phyloP scores from a whole-genome alignment of 2,888 invertebrate genomes.

The Dastarcus helophoroides region DNA sequence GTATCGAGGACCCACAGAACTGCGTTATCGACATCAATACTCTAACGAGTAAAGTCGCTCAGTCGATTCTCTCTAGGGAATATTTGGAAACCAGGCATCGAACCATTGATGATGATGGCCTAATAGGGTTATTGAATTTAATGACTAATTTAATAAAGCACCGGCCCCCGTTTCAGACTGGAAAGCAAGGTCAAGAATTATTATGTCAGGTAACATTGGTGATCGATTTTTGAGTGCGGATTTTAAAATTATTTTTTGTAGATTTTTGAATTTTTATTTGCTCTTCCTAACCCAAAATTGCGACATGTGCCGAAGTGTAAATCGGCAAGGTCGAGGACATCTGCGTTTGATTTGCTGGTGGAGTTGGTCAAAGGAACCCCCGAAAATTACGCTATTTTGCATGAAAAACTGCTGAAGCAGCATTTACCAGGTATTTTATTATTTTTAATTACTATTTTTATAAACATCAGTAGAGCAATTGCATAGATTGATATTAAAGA shows the following conservation, averaged over 20 bases:
- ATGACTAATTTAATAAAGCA: slow-evolving; percentile 83
- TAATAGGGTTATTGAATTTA: slow-evolving; percentile 77
- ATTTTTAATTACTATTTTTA: no score
- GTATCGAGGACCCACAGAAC: slow-evolving; percentile 44
- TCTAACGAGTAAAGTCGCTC: slow-evolving; percentile 52
- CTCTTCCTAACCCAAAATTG: slow-evolving; percentile 74
- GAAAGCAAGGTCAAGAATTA: slow-evolving; percentile 60
- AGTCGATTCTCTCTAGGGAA: slow-evolving; percentile 65
- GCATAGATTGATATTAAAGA: no score
- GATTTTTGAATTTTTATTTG: slow-evolving; percentile 81
- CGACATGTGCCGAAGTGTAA: slow-evolving; percentile 89
- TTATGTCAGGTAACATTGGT: slow-evolving; percentile 43
- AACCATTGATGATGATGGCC: slow-evolving; percentile 79
- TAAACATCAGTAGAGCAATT: no score
- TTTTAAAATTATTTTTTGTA: slow-evolving; percentile 32
- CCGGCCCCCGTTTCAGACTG: slow-evolving; percentile 74
- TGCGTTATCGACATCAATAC: slow-evolving; percentile 57
- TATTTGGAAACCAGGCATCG: slow-evolving; percentile 72
- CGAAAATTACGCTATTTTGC: slow-evolving; percentile 75
- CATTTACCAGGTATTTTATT: slow-evolving; percentile 75
- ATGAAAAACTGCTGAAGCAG: slow-evolving; percentile 72
- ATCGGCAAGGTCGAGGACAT: slow-evolving; percentile 76
- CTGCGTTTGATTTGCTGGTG: slow-evolving; percentile 82
- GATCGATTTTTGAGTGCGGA: slow-evolving; percentile 2
- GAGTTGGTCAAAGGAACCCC: slow-evolving; percentile 77